These are phyloP conservation scores for Himalopsyche japonica DNA, from an alignment of 2,888 invertebrate genomes.

Conservation along the genomic window DNA sequence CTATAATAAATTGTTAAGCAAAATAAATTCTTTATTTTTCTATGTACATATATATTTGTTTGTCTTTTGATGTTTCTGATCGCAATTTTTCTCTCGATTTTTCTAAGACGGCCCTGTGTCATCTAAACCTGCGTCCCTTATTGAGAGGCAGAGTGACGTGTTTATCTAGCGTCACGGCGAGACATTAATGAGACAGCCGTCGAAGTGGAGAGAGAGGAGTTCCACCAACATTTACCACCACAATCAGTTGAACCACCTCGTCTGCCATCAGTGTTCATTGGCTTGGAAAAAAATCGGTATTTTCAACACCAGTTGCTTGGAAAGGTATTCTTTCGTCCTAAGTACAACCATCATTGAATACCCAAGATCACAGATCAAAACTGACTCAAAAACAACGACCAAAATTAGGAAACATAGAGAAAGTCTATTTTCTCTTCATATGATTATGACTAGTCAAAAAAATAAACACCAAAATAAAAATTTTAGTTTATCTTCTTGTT, in stretches of 20 bases:
- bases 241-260: background rate
- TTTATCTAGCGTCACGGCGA: conserved; percentile 34
- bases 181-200: conserved; percentile 39
- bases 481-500: too few species aligned
- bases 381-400: too few species aligned
- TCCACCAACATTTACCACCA: background rate
- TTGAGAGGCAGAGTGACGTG: conserved; percentile 21
- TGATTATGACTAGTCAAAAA: too few species aligned
- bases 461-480: too few species aligned
- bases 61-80: too few species aligned
- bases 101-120: background rate
- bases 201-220: background rate
- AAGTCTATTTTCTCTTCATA: too few species aligned
- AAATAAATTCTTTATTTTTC: too few species aligned
- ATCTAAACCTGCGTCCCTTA: background rate
- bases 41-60: background rate
- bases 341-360: background rate
- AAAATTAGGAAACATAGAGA: too few species aligned
- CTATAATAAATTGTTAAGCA: too few species aligned
- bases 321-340: background rate
- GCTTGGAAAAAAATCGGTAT: background rate
- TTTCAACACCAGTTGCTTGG: background rate
- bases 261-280: background rate
- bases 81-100: too few species aligned
- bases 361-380: too few species aligned